Percentiles rank a stretch among this genome's conserved stretches.
phyloP scores from a whole-genome alignment of 35 echinoderm and acorn worm species.

The Heliocidaris erythrogramma region DNA sequence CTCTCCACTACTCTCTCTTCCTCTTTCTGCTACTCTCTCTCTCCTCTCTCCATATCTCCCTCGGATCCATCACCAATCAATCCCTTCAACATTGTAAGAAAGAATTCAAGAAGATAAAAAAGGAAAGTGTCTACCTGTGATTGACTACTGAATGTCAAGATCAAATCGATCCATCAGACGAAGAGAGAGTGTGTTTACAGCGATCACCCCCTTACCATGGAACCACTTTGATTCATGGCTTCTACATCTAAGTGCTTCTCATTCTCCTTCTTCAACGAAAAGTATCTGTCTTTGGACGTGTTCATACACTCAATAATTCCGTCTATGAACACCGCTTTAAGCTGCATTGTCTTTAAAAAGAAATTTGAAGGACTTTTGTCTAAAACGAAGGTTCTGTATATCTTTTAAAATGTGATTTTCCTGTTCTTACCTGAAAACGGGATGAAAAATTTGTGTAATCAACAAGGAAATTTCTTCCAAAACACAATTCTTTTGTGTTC shows the following conservation, averaged over 20 bases:
- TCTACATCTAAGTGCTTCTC: conserved; percentile 9
- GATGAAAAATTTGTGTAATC: not conserved
- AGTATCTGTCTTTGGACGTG: not conserved
- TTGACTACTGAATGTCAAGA: conserved; percentile 17
- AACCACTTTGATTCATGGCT: conserved; percentile 16
- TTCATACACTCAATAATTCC: not conserved
- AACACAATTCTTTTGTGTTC: not conserved
- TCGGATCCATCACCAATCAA: not conserved
- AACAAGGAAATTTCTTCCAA: not conserved
- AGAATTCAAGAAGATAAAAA: not conserved
- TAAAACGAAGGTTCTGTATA: not conserved
- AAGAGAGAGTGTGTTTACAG: not conserved
- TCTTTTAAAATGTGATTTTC: not conserved
- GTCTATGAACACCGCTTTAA: not conserved
- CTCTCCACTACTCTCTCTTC: not conserved
- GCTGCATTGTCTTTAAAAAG: not conserved
- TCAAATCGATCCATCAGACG: not conserved
- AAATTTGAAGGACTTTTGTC: not conserved
- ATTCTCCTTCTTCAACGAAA: not conserved
- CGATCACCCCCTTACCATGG: not conserved
- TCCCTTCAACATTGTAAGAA: not conserved
- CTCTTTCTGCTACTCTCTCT: not conserved
- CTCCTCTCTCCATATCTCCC: not conserved
- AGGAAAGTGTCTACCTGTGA: not conserved
- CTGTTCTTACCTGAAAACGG: not conserved